These are phyloP conservation scores for Zaprionus camerounensis DNA, from an alignment of 1,140 invertebrate genomes.

Conservation along the genomic window DNA sequence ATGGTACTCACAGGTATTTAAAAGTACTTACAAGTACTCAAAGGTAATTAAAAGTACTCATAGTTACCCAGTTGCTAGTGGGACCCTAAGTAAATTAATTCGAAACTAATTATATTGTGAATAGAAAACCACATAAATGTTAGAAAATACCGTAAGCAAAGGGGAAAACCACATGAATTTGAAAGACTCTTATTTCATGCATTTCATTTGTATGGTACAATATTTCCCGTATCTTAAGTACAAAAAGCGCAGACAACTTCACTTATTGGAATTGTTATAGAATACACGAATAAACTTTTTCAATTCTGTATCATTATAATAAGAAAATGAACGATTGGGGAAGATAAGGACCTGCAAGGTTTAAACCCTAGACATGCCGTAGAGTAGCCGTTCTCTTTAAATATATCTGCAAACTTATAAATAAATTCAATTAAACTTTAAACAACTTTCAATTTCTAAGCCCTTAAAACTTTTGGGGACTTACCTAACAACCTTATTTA, in stretches of 20 bases:
- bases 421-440: too few species aligned
- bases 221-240: neutral
- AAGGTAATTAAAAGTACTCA: neutral
- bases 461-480: neutral
- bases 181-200: neutral
- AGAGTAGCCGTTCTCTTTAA: too few species aligned
- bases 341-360: too few species aligned
- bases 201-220: neutral
- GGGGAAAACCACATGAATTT: neutral
- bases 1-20: neutral
- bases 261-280: too few species aligned
- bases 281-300: too few species aligned
- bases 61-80: neutral
- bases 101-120: neutral
- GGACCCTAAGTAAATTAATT: neutral
- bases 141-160: neutral
- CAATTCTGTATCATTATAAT: too few species aligned
- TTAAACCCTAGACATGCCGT: too few species aligned
- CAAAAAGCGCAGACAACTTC: neutral
- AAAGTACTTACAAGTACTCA: neutral
- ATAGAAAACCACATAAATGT: neutral
- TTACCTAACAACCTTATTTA: neutral
- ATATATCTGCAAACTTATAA: too few species aligned
- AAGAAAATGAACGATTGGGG: too few species aligned
- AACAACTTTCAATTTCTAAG: too few species aligned